Percentiles rank a stretch among this genome's conserved stretches.
These are phyloP conservation scores for Hypsopygia costalis DNA, from an alignment of 2,888 invertebrate species.

Conservation along the genomic window DNA sequence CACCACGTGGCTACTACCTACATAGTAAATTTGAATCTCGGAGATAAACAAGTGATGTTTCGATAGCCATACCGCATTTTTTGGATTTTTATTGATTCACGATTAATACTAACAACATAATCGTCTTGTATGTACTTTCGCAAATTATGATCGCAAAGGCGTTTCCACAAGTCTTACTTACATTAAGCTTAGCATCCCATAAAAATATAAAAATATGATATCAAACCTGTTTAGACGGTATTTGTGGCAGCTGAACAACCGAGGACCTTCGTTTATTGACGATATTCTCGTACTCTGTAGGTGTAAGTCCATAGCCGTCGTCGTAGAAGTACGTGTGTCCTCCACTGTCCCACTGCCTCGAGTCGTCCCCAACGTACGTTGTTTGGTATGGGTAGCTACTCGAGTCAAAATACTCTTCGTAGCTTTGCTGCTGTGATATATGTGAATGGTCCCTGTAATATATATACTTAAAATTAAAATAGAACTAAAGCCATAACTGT, in stretches of 20 bases:
- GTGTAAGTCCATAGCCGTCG: slow-evolving; percentile 63
- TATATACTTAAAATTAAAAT: slow-evolving; percentile 1
- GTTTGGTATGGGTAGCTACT: slow-evolving; percentile 82
- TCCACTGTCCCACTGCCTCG: slow-evolving; percentile 87
- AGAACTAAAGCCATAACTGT: no score
- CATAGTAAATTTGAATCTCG: no score
- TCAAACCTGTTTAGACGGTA: slow-evolving; percentile 66
- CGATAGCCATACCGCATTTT: no score
- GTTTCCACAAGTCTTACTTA: no score
- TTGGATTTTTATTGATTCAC: no score
- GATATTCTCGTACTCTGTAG: slow-evolving; percentile 80
- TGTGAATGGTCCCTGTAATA: slow-evolving; percentile 72
- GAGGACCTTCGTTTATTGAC: slow-evolving; percentile 78
- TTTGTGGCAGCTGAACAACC: slow-evolving; percentile 72
- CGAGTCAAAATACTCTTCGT: slow-evolving; percentile 84
- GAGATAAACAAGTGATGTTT: no score
- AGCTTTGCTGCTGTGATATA: slow-evolving; percentile 74
- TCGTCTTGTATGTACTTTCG: no score
- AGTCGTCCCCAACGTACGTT: slow-evolving; percentile 81
- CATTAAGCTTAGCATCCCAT: no score
- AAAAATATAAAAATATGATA: neutral
- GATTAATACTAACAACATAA: no score
- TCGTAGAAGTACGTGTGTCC: slow-evolving; percentile 75
- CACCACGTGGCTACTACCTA: no score
- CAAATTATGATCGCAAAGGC: no score